phyloP scores from a whole-genome alignment of 1,140 invertebrate species.

The Lineus longissimus region DNA sequence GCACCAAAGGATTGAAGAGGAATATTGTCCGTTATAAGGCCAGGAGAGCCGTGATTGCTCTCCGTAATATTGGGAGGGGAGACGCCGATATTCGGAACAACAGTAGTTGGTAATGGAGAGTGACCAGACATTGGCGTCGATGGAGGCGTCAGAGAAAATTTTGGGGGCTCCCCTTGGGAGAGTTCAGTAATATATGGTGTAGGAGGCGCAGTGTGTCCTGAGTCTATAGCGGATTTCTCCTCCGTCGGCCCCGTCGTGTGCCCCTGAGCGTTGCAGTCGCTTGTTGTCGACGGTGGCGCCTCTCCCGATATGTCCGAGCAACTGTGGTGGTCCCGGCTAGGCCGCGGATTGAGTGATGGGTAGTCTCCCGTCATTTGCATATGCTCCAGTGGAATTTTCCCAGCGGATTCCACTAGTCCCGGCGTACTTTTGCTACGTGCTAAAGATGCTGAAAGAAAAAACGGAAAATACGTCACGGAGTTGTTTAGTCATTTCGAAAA shows the following conservation, averaged over 20 bases:
- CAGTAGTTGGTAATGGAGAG: neutral
- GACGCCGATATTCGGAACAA: slow-evolving; percentile 3
- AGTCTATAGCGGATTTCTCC: too few relatives aligned
- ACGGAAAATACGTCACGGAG: neutral
- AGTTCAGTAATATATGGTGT: neutral
- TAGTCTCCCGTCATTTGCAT: slow-evolving; percentile 60
- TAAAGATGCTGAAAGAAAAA: slow-evolving; percentile 73
- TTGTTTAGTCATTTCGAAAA: neutral
- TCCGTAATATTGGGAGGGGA: neutral
- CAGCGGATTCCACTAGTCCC: slow-evolving; percentile 84
- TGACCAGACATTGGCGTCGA: neutral
- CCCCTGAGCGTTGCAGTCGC: neutral
- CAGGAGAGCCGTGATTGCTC: neutral
- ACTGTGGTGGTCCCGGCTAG: neutral
- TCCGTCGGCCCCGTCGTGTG: too few relatives aligned
- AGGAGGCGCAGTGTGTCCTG: too few relatives aligned
- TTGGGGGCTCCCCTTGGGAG: neutral
- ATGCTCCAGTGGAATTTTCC: slow-evolving; percentile 81
- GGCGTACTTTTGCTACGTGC: slow-evolving; percentile 91
- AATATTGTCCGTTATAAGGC: slow-evolving; percentile 1
- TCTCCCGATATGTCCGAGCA: neutral
- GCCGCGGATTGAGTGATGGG: slow-evolving; percentile 61
- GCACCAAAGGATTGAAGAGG: neutral
- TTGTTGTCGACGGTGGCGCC: neutral
- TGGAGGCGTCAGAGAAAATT: neutral